Evolutionary conservation across 2,113 vertebrate genomes (phyloP).

Genomic region (Zapornia atra): DNA sequence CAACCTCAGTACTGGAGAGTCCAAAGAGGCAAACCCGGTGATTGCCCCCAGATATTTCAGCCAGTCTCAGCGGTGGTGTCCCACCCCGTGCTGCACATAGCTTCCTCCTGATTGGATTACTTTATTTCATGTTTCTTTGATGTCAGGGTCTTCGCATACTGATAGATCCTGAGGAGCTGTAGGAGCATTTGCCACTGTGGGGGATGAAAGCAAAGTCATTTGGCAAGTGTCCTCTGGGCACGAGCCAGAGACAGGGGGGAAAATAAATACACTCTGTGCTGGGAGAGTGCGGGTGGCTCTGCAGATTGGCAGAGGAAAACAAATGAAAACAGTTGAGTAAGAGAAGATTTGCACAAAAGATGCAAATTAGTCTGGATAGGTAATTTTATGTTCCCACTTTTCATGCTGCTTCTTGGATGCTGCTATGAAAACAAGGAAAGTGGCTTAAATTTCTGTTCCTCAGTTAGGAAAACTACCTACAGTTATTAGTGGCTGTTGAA

Average conservation of each 20-base stretch:
- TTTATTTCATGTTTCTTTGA: background rate
- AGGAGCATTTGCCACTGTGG: background rate
- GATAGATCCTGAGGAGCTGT: background rate
- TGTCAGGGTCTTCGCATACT: background rate
- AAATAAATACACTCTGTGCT: background rate
- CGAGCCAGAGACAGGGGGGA: background rate
- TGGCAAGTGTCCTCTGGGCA: background rate
- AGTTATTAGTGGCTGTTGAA: background rate
- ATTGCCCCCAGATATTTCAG: background rate
- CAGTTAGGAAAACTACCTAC: background rate
- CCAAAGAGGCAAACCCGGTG: background rate
- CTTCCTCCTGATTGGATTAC: background rate
- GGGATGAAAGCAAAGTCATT: background rate
- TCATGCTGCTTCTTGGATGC: background rate
- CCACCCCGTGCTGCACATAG: background rate
- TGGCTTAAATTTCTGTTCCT: background rate
- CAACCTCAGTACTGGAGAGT: background rate
- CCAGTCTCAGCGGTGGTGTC: background rate
- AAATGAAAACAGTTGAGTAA: background rate
- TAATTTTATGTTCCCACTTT: background rate
- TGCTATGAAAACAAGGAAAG: background rate
- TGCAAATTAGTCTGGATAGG: background rate
- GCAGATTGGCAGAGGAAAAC: background rate
- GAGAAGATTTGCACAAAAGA: background rate
- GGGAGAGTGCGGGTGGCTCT: background rate